Evolutionary conservation across 2,888 invertebrate genomes (phyloP).

Genomic region (Syrphus vitripennis): DNA sequence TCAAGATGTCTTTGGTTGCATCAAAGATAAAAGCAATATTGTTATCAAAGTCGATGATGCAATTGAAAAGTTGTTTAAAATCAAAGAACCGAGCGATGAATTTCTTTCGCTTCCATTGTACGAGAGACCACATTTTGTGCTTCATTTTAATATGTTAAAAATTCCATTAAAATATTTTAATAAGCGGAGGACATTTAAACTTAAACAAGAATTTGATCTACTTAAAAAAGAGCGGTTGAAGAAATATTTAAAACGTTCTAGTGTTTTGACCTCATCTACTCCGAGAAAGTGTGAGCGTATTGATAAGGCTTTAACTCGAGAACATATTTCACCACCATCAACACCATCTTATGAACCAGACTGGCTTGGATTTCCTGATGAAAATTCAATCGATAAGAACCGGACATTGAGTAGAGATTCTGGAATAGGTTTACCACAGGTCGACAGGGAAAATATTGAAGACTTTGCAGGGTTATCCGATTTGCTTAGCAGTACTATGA

Average conservation of each 20-base stretch:
- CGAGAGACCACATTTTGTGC: conserved; percentile 46
- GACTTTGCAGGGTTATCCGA: background rate
- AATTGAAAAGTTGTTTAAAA: conserved; percentile 69
- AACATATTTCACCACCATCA: conserved; percentile 64
- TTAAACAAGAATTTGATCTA: conserved; percentile 75
- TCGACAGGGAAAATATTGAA: conserved; percentile 6
- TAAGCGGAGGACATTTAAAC: conserved; percentile 72
- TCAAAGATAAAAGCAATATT: conserved; percentile 74
- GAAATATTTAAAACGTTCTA: conserved; percentile 12
- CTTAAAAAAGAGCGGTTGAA: conserved; percentile 71
- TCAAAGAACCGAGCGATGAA: conserved; percentile 36
- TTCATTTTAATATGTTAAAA: conserved; percentile 74
- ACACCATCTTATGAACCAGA: conserved; percentile 69
- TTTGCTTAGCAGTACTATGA: background rate
- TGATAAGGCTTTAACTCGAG: conserved; percentile 49
- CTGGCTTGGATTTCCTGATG: conserved; percentile 73
- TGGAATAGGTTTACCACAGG: conserved; percentile 72
- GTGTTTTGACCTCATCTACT: background rate
- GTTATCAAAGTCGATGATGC: conserved; percentile 75
- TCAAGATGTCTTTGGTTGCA: conserved; percentile 75
- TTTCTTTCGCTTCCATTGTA: conserved; percentile 30
- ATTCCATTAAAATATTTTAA: conserved; percentile 72
- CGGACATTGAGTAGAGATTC: conserved; percentile 75
- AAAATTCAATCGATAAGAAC: conserved; percentile 34
- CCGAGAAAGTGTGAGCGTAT: background rate